Evolutionary conservation across 2,888 invertebrate species (phyloP), one percentile per base, ranked within the genome.

Genomic region (Anoncus sp.): DNA sequence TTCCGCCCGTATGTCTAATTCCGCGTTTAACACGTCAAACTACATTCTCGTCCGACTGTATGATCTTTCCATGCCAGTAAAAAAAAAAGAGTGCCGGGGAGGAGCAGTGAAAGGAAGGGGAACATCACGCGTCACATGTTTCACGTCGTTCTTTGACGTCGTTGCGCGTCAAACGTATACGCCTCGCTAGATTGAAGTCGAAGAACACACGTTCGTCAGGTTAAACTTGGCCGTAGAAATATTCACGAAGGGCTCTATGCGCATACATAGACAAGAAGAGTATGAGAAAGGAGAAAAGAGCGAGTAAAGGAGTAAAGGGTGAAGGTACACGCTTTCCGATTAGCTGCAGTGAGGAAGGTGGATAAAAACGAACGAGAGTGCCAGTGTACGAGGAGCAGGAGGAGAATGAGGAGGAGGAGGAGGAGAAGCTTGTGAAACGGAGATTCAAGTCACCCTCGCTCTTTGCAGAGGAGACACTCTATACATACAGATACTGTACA

Each of bases 61-160:
- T 51, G 55, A 45, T 20, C 80, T 85, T 81, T 81, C 71, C 79
- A 72, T 73, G 66, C 60, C 60, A 43, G 53, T 51, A 57, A 72
- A 77, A 66, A 59, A 55, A 57, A 72, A 77, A 66, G 49, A 55
- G 62, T n/a, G 47, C 7, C 31, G 20, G 20, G n/a, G 35, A 38
- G 35, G 55, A 51, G 31, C 14, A 24, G 66, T 16, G 12, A 24
- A 22, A 66, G 18, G 40, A 24, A 38, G 27, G 20, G n/a, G 62
- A 60, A 49, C 9, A 31, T 47, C 20, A 16, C 18, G 53, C 20
- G 47, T 31, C 38, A 43, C 80, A 75, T 53, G 81, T 82, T 80
- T 75, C 70, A 20, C 47, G 53, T 84, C 81, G 82, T 83, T 82
- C 84, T 83, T 85, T 86, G 84, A 85, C 85, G 82, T 78, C 84